phyloP scores from a whole-genome alignment of 2,888 invertebrate species.

The Pilophorus perplexus region DNA sequence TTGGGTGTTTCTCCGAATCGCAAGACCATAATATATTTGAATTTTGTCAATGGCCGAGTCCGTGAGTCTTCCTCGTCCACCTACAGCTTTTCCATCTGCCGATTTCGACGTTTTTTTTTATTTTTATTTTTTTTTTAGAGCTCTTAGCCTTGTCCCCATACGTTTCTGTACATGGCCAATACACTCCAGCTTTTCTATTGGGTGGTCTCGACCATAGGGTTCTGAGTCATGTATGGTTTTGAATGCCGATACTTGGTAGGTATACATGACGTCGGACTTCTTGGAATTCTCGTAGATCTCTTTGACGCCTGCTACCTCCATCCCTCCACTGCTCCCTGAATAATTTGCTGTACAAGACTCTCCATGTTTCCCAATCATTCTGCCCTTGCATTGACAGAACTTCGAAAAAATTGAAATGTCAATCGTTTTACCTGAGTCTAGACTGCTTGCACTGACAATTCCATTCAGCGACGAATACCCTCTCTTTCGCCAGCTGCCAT shows the following conservation, averaged over 20 bases:
- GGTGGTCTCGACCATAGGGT: conserved; percentile 34
- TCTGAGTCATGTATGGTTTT: conserved; percentile 6
- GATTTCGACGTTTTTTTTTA: background rate
- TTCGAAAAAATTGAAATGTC: conserved; percentile 1
- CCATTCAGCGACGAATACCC: conserved; percentile 7
- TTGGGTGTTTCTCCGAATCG: conserved; percentile 15
- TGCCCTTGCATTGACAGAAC: conserved; percentile 6
- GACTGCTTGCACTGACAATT: conserved; percentile 1
- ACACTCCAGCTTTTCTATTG: conserved; percentile 17
- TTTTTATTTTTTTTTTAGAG: too few relatives aligned
- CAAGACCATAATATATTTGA: conserved; percentile 5
- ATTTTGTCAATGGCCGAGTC: conserved; percentile 15
- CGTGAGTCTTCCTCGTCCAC: background rate
- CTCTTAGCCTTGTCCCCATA: conserved; percentile 10
- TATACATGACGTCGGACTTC: conserved; percentile 32
- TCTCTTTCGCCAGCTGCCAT: too few relatives aligned
- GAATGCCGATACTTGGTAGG: conserved; percentile 13
- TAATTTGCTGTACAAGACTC: conserved; percentile 40
- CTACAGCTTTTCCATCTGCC: background rate
- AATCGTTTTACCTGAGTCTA: conserved; percentile 1
- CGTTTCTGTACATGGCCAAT: conserved; percentile 9
- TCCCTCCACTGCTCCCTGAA: conserved; percentile 33
- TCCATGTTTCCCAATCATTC: background rate
- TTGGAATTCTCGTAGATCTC: conserved; percentile 41
- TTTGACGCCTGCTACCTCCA: conserved; percentile 44